These are phyloP conservation scores for Amphimedon queenslandica DNA, from an alignment of 37 sponge, comb jelly and placozoan genomes.

Conservation along the genomic window DNA sequence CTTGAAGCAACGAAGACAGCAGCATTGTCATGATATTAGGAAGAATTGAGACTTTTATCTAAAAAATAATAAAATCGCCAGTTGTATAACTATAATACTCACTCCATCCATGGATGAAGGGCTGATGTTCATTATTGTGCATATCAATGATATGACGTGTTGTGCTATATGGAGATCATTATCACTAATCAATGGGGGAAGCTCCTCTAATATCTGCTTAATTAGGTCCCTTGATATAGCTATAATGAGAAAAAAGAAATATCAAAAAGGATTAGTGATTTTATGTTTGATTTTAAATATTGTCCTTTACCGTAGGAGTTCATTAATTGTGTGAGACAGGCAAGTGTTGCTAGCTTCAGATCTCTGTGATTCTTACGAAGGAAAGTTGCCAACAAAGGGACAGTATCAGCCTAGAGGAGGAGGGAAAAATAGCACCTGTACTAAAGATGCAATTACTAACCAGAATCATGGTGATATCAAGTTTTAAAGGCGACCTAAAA, in stretches of 20 bases:
- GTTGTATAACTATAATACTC: neutral
- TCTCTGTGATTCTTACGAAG: slow-evolving; percentile 96
- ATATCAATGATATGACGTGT: slow-evolving; percentile 72
- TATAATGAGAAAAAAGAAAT: neutral
- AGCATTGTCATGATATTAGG: slow-evolving; percentile 53
- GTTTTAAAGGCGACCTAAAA: slow-evolving; percentile 82
- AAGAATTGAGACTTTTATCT: slow-evolving; percentile 27
- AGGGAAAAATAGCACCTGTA: neutral
- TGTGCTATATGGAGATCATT: slow-evolving; percentile 94
- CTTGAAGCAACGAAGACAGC: slow-evolving; percentile 79
- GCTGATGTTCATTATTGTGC: slow-evolving; percentile 51
- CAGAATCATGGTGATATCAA: slow-evolving; percentile 77
- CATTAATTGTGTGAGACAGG: slow-evolving; percentile 72
- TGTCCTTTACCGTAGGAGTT: slow-evolving; percentile 51
- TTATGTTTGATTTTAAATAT: neutral
- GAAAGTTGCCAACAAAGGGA: slow-evolving; percentile 89
- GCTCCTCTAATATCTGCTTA: slow-evolving; percentile 71
- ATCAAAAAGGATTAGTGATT: neutral
- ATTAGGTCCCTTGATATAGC: slow-evolving; percentile 38
- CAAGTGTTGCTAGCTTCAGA: slow-evolving; percentile 83
- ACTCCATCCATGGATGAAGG: slow-evolving; percentile 46
- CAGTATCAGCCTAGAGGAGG: slow-evolving; percentile 51
- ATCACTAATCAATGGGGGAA: slow-evolving; percentile 86
- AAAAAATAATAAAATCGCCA: neutral
- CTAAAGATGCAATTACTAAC: slow-evolving; percentile 34